Percentiles rank a stretch among this genome's conserved stretches.
phyloP scores from a whole-genome alignment of 2,888 invertebrate species.

The Polydrusus tereticollis region DNA sequence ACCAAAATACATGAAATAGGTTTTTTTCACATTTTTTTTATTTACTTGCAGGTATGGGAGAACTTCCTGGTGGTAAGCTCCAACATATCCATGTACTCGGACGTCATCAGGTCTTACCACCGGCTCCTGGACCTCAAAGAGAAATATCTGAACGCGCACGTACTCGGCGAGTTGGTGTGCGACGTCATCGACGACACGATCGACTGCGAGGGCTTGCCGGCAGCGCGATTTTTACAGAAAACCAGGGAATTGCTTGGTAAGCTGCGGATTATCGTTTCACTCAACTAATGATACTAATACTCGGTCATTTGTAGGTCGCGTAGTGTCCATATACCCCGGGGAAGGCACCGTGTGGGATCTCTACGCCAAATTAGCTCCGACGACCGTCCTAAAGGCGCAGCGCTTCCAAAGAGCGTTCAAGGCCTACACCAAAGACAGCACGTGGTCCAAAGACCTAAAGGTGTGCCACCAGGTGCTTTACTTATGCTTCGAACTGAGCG shows the following conservation, averaged over 20 bases:
- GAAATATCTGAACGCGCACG: constrained; percentile 82
- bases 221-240: constrained; percentile 63
- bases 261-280: neutral
- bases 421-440: constrained; percentile 77
- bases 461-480: constrained; percentile 74
- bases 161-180: constrained; percentile 79
- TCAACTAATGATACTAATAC: neutral
- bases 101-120: constrained; percentile 87
- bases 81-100: constrained; percentile 88
- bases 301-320: constrained; percentile 73
- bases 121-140: constrained; percentile 84
- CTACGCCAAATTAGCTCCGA: constrained; percentile 80
- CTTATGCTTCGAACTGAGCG: constrained; percentile 72
- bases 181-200: constrained; percentile 74
- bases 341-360: constrained; percentile 85
- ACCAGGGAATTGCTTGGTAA: constrained; percentile 55
- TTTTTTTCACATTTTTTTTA: neutral
- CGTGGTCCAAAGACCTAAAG: constrained; percentile 73
- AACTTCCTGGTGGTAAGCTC: constrained; percentile 90
- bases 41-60: constrained; percentile 24
- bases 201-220: constrained; percentile 74
- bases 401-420: constrained; percentile 84
- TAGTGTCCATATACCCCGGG: constrained; percentile 77
- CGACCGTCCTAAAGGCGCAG: constrained; percentile 74
- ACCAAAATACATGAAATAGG: too few species aligned